Base-by-base conservation (phyloP, 2,797 vertebrate genomes). In the Chelonia mydas region DNA sequence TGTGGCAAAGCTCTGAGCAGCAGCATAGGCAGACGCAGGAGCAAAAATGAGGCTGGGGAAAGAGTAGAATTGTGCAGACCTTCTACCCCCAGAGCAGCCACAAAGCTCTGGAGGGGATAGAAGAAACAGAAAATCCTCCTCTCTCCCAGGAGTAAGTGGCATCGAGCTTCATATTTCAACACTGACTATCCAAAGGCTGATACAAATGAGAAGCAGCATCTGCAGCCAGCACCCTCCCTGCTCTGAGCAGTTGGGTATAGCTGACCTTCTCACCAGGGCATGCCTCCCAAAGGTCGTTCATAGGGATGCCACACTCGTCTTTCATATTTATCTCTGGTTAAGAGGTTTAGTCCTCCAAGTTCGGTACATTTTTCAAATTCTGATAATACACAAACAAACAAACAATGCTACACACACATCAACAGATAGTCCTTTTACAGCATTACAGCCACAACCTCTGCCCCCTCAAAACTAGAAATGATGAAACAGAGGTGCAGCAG, bases 281-380 rank as follows among this genome's bases (percentile, higher is more conserved):
- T 54, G 17, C 33, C 16, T 55, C 16, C 51, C 16, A 28, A 79
- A 86, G 45, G 19, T 45, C 15, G 19, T 10, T 25, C 47, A 17
- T n/a, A 49, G 37, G 61, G 47, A 82, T 23, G 25, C 31, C 11
- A 57, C 33, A 41, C 33, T 65, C 41, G 11, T 78, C 15, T 74
- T 83, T 49, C 45, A 28, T n/a, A 84, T 45, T 85, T 47, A 31
- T 12, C 33, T 88, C 80, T 68, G n/a, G 25, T 10, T 33, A 68
- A 13, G 41, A 92, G 47, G 6, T 49, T 85, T 59, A 89, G 50
- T 54, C 8, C 90, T 86, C 65, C n/a, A 78, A 1, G 2, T 37
- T 7, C 1, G 21, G 11, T 74, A 82, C 78, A 76, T 80, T 68
- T 92, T 86, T 92, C 37, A 91, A 94, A 57, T 86, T 82, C 37